Evolutionary conservation across 1,140 invertebrate genomes (phyloP), one percentile per base, ranked within the genome.

Genomic region (Dendrolimus kikuchii): DNA sequence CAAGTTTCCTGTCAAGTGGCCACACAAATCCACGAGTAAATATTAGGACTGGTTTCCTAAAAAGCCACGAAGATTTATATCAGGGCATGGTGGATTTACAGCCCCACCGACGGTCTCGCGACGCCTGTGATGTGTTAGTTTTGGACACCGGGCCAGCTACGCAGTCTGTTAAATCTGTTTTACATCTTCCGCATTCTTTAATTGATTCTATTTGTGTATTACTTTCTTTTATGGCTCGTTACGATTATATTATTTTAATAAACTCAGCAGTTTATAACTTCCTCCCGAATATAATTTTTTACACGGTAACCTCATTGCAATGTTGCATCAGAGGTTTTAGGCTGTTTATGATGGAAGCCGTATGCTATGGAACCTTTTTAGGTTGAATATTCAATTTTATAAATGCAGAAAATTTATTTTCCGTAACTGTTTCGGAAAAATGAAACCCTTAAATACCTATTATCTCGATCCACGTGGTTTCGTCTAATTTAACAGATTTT

Each of bases 161-260:
- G 38, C 40, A 59, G 49, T 57, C 48, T 40, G 53, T 46, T 23
- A 2, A 55, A 53, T 62, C 67, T 72, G 69, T 59, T 74, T 68
- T 66, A 71, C 68, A 61, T 73, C 76, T 74, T 74, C 74, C 71
- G 67, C 71, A 67, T 73, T 67, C 69, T 69, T 64, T 59, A 63
- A 74, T 73, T 70, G 46, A 53, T 56, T 68, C 70, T 74, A 73
- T 71, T 77, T 74, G 45, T 51, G 62, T 55, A 65, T 69, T 68
- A 68, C 65, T 72, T 64, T 68, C 60, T 47, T 69, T 70, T 67
- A 72, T 61, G 59, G 52, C 53, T 44, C 54, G 54, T 49, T 58
- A 53, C 49, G 51, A 63, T 63, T 23, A 46, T 43, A 38, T 54
- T 59, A 50, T 57, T 55, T 63, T 57, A 55, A 66, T 62, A 63